These are phyloP conservation scores for Colostygia pectinataria DNA, from an alignment of 2,888 invertebrate genomes.

Conservation along the genomic window DNA sequence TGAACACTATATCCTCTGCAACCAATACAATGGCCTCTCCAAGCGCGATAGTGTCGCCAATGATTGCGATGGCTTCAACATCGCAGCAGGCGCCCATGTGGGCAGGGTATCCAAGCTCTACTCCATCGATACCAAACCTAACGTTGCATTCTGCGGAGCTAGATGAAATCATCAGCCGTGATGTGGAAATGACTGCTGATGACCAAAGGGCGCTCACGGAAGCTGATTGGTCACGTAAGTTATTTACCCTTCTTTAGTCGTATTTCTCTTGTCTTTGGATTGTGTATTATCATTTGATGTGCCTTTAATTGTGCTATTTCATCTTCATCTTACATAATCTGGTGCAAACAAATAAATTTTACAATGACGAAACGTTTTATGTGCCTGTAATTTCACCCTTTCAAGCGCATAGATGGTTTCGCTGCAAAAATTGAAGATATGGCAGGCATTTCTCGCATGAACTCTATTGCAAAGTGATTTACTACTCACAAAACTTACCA, in stretches of 20 bases:
- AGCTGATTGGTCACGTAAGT: conserved; percentile 4
- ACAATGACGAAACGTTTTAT: no score
- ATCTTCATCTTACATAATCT: conserved; percentile 5
- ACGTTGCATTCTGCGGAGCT: conserved; percentile 59
- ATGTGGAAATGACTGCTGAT: conserved; percentile 40
- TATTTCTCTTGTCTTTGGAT: no score
- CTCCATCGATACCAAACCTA: background rate
- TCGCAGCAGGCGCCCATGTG: conserved; percentile 15
- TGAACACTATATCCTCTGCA: background rate
- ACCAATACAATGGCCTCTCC: conserved; percentile 2
- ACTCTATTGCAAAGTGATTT: no score
- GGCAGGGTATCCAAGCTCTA: background rate
- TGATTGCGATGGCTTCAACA: background rate
- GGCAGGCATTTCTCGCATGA: no score
- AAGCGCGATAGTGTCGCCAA: background rate
- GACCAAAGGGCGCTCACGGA: conserved; percentile 25
- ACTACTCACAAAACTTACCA: no score
- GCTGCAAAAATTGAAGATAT: no score
- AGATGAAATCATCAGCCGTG: conserved; percentile 42
- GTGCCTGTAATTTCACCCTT: no score
- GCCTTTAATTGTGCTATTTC: no score
- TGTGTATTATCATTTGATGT: no score
- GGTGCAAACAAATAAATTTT: no score
- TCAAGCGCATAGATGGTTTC: no score
- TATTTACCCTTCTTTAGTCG: background rate